Evolutionary conservation across 2,888 invertebrate species (phyloP), one percentile per base, ranked within the genome.

Genomic region (Saturnia japonica): DNA sequence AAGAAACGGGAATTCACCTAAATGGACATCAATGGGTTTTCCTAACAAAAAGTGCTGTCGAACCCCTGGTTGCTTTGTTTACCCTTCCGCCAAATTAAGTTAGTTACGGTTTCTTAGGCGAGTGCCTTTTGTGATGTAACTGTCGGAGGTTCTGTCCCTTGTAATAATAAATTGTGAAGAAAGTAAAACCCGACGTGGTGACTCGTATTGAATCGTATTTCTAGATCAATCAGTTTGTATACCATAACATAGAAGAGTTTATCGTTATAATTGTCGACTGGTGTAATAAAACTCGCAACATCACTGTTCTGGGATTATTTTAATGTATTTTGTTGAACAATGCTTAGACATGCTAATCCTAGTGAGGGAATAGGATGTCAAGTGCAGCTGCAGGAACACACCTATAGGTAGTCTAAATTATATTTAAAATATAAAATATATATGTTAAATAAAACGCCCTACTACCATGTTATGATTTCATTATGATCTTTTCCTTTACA

Each of bases 21-120:
- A 67, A 28, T 45, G 42, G 42, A 19, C 67, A 40, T 43, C n/a
- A 60, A 28, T 60, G 6, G 25, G 14, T 60, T 60, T 67, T 67
- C 45, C 12, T 47, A 67, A 67, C 67, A 28, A 22, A 47, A 42
- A 45, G 45, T 19, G 28, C 25, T 43, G 25, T 28, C 25, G 57
- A 60, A 25, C 57, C 57, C 57, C 12, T 6, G 57, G 11, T 60
- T 60, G 57, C 14, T 28, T 47, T 34, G 86, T 88, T 84, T 86
- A 86, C 85, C 88, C 88, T 88, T 88, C 84, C 79, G 77, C 79
- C 82, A 89, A 90, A 90, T 90, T 88, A 85, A 84, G 84, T 90
- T 90, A 82, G 88, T 86, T 82, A 77, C 85, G 84, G 71, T 69
- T 62, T 69, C 69, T 69, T 64, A 42, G 28, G 62, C 11, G 73